Evolutionary conservation across 2,888 invertebrate genomes (phyloP), one percentile per base, ranked within the genome.

Genomic region (Drosophila ezoana): DNA sequence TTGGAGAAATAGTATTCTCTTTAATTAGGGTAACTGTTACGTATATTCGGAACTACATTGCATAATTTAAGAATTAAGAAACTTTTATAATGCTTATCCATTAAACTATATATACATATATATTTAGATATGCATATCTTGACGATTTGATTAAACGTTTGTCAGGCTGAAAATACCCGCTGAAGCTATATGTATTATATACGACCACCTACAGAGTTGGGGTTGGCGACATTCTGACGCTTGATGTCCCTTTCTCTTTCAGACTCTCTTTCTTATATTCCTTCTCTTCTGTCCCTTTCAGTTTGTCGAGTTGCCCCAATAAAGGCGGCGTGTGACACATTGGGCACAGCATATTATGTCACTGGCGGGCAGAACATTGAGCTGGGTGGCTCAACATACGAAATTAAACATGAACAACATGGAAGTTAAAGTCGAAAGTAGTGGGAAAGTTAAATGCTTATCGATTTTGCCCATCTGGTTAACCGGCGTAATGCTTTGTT

Each of bases 331-430:
- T 64, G 68, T 76, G 85, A 79, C 72, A 76, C 73, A 79, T 72
- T 76, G 73, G 66, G 72, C 66, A 68, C 72, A 67, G 54, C 32
- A 68, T 61, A 74, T 83, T 87, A 87, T 83, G 87, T 87, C 83
- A 87, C 54, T 71, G 51, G 38, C 49, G 54, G 52, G 45, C 56
- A 41, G 48, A 28, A 28, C 35, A 2, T 40, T 20, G 38, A 40
- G 58, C 32, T 37, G 33, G 33, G 38, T 33, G 35, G 44, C 18
- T 10, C 44, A 18, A 40, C 54, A 60, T 43, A 45, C 41, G 51
- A 44, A 49, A 61, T 48, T 65, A 20, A 53, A 20, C 11, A 35
- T 41, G 51, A 23, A 32, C 16, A 71, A 57, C 61, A 71, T 60
- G 71, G 44, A 74, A 74, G 85, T 83, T 87, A 74, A 85, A 87